A percentile compares a stretch with the other conserved stretches of the same genome.
phyloP scores from a whole-genome alignment of 2,113 vertebrate genomes.

The Etheostoma spectabile region DNA sequence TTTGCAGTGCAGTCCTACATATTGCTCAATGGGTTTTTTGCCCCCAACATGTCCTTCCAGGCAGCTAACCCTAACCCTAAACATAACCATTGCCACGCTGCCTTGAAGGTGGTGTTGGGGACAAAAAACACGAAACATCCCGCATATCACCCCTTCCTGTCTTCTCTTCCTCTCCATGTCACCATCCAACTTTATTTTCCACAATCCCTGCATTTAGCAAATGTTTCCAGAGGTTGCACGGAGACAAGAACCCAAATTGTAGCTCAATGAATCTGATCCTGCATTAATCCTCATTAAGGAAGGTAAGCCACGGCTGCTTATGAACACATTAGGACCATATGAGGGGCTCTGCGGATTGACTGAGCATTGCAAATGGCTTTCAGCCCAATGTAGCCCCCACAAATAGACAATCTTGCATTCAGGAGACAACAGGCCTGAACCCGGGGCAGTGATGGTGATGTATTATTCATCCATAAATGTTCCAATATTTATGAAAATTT shows the following conservation, averaged over 20 bases:
- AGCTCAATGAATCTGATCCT: slow-evolving; percentile 59
- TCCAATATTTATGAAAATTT: slow-evolving; percentile 44
- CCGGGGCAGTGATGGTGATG: not conserved
- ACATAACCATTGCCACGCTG: too few relatives aligned
- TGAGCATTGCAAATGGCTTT: slow-evolving; percentile 50
- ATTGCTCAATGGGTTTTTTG: too few relatives aligned
- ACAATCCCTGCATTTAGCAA: slow-evolving; percentile 34
- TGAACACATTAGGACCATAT: slow-evolving; percentile 57
- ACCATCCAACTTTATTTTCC: slow-evolving; percentile 29
- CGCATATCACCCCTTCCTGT: not conserved
- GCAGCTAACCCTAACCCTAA: too few relatives aligned
- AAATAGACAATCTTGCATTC: slow-evolving; percentile 65
- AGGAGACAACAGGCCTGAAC: slow-evolving; percentile 15
- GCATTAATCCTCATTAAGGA: slow-evolving; percentile 79
- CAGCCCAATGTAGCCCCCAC: slow-evolving; percentile 29
- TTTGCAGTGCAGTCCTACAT: slow-evolving; percentile 8
- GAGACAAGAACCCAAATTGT: slow-evolving; percentile 43
- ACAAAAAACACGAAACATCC: not conserved
- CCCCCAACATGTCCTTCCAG: too few relatives aligned
- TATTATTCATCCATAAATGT: slow-evolving; percentile 54
- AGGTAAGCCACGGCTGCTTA: slow-evolving; percentile 52
- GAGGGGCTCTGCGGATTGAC: slow-evolving; percentile 32
- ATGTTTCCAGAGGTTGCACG: slow-evolving; percentile 35
- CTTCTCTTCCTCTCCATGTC: slow-evolving; percentile 6
- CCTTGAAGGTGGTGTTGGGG: too few relatives aligned